These are phyloP conservation scores for Orthosia cruda DNA, from an alignment of 2,888 invertebrate genomes.

Conservation along the genomic window DNA sequence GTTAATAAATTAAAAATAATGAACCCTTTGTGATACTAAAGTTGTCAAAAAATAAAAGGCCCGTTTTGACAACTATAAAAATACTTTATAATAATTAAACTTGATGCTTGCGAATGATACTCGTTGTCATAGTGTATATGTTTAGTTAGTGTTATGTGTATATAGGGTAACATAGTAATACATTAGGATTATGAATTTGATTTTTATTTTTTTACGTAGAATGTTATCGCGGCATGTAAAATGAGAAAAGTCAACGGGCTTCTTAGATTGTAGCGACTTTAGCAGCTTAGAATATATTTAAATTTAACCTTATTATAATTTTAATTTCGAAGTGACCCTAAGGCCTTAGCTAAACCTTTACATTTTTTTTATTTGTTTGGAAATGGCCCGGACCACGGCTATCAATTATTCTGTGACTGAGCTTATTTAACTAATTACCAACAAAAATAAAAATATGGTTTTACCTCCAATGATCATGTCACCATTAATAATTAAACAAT, in stretches of 20 bases:
- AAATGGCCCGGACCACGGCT: slow-evolving; percentile 3
- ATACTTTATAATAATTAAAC: no score
- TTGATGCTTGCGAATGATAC: no score
- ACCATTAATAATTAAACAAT: background rate
- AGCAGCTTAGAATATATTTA: background rate
- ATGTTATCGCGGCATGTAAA: no score
- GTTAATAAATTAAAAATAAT: background rate
- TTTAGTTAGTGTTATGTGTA: no score
- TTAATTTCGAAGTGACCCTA: background rate
- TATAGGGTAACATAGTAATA: no score
- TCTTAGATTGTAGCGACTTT: no score
- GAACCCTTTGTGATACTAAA: background rate
- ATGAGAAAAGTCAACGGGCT: no score
- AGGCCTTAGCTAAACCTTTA: background rate
- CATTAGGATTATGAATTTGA: no score
- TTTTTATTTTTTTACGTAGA: no score
- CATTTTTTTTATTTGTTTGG: slow-evolving; percentile 4
- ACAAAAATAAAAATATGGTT: background rate
- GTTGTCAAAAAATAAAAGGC: no score
- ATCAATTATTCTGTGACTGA: slow-evolving; percentile 3
- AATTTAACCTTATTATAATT: background rate
- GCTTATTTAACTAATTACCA: background rate
- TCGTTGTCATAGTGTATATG: no score
- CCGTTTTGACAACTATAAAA: no score
- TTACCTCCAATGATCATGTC: background rate